These are phyloP conservation scores for Pelodytes ibericus DNA, from an alignment of 2,797 vertebrate species.

Conservation along the genomic window DNA sequence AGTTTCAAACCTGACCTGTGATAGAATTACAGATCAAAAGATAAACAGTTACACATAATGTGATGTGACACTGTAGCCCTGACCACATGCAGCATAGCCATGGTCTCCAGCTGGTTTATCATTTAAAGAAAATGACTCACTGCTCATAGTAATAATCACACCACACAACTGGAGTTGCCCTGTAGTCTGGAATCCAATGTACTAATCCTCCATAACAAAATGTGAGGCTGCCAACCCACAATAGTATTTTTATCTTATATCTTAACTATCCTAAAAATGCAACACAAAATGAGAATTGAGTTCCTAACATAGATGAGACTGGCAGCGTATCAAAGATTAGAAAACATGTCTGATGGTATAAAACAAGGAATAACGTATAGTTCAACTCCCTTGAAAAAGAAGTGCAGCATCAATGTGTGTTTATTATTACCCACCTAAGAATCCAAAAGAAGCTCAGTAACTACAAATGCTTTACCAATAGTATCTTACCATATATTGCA, in stretches of 20 bases:
- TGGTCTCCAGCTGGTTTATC: slow-evolving; percentile 4
- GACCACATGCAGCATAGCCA: not conserved
- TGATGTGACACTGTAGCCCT: slow-evolving; percentile 1
- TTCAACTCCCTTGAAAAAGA: too few species aligned
- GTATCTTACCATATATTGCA: too few species aligned
- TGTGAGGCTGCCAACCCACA: not conserved
- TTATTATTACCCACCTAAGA: too few species aligned
- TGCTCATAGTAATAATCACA: not conserved
- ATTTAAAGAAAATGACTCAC: slow-evolving; percentile 3
- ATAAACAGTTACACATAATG: not conserved
- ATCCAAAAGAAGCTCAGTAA: too few species aligned
- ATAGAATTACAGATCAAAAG: not conserved
- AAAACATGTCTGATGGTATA: too few species aligned
- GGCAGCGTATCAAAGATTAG: too few species aligned
- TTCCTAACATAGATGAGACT: too few species aligned
- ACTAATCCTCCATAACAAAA: not conserved
- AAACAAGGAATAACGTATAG: too few species aligned
- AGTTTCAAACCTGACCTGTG: not conserved
- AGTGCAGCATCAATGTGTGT: too few species aligned
- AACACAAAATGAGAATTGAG: too few species aligned
- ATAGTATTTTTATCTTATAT: not conserved
- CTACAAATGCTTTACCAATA: too few species aligned
- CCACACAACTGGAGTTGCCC: not conserved
- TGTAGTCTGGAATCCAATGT: not conserved
- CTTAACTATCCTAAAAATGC: too few species aligned